A percentile compares a stretch with the other conserved stretches of the same genome.
Evolutionary conservation across 2,888 invertebrate species (phyloP).

Genomic region (Labia minor): DNA sequence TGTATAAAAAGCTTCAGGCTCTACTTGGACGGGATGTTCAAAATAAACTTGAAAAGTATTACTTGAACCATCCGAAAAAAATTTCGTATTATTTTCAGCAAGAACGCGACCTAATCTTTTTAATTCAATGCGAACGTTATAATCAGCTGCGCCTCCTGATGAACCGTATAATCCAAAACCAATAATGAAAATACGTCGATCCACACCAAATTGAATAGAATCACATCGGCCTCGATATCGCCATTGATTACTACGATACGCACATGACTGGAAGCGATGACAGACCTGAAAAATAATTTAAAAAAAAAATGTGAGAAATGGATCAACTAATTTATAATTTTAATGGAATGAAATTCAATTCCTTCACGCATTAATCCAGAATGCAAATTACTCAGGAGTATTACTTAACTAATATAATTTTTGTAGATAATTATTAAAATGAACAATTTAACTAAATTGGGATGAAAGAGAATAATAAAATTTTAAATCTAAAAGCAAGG

Average conservation of each 20-base stretch:
- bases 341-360: not conserved
- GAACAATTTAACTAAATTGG: too few relatives aligned
- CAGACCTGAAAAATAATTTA: constrained; percentile 54
- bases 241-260: constrained; percentile 95
- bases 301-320: too few relatives aligned
- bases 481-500: too few relatives aligned
- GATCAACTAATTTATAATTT: constrained; percentile 14
- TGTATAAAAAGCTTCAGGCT: constrained; percentile 85
- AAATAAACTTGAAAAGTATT: constrained; percentile 88
- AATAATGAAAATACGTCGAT: constrained; percentile 88
- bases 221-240: constrained; percentile 92
- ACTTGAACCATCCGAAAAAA: constrained; percentile 93
- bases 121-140: constrained; percentile 86
- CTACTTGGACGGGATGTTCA: constrained; percentile 62
- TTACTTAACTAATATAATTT: too few relatives aligned
- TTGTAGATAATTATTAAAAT: too few relatives aligned
- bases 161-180: constrained; percentile 94
- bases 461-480: too few relatives aligned
- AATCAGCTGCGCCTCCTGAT: constrained; percentile 90
- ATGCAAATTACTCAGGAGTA: too few relatives aligned
- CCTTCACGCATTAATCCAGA: not conserved
- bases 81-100: constrained; percentile 85
- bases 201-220: constrained; percentile 92
- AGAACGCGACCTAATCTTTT: constrained; percentile 79
- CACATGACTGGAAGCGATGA: constrained; percentile 91